These are phyloP conservation scores for Lophotriccus pileatus DNA, from an alignment of 2,797 vertebrate species.

Conservation along the genomic window DNA sequence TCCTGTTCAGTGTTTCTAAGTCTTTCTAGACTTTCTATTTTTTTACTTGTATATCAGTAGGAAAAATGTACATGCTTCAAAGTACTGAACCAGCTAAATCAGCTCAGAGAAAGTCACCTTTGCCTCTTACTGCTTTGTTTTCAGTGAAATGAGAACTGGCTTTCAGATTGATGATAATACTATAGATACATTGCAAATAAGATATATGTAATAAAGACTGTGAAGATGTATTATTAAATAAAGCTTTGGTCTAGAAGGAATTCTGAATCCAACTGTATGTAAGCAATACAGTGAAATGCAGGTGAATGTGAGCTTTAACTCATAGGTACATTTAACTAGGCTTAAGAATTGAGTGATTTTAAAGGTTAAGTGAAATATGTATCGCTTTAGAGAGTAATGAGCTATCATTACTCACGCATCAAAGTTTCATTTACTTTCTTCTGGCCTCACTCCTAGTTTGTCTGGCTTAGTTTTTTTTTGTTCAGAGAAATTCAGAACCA, in stretches of 20 bases:
- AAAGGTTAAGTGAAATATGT: not conserved
- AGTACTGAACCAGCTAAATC: not conserved
- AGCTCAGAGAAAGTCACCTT: not conserved
- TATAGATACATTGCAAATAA: not conserved
- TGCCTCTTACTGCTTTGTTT: not conserved
- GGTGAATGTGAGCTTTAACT: not conserved
- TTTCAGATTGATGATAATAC: not conserved
- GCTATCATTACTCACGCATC: rapidly evolving
- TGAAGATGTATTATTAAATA: not conserved
- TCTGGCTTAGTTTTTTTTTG: not conserved
- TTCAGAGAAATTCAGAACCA: not conserved
- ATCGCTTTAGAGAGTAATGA: not conserved
- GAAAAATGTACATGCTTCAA: not conserved
- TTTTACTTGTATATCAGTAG: not conserved
- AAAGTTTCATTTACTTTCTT: not conserved
- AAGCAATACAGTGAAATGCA: not conserved
- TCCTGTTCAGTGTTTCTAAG: not conserved
- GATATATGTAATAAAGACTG: not conserved
- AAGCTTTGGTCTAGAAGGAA: not conserved
- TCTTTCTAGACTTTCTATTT: not conserved
- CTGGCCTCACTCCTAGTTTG: not conserved
- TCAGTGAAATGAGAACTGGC: not conserved
- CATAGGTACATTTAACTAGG: not conserved
- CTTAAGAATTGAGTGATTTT: not conserved
- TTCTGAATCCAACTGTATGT: not conserved